Conservation (phyloP, 2,797 vertebrate species). For the Rhincodon typus region DNA sequence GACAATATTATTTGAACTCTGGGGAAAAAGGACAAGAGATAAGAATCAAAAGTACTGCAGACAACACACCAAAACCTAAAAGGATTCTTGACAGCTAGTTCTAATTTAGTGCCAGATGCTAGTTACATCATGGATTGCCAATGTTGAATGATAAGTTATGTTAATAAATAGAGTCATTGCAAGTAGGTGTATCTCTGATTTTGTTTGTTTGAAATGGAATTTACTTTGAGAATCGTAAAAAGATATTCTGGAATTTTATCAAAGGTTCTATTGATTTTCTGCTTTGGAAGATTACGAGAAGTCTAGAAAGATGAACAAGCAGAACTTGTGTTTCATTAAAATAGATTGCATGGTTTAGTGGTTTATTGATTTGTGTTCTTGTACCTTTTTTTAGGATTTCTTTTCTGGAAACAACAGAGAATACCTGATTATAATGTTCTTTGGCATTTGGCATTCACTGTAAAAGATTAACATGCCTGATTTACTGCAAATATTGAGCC, state of each 20-base stretch:
- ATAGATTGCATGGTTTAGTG: not conserved
- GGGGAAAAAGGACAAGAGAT: not conserved
- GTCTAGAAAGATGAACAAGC: not conserved
- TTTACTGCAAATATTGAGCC: not conserved
- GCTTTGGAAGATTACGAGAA: not conserved
- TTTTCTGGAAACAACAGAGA: not conserved
- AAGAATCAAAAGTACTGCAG: not conserved
- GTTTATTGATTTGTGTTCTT: not conserved
- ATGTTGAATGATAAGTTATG: not conserved
- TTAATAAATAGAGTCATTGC: not conserved
- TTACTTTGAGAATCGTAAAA: not conserved
- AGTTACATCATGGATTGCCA: not conserved
- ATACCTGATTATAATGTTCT: not conserved
- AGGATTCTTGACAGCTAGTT: not conserved
- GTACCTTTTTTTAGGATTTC: not conserved
- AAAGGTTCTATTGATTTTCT: not conserved
- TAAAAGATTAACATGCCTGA: not conserved
- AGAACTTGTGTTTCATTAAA: not conserved
- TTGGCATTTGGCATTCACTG: not conserved
- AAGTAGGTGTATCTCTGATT: not conserved
- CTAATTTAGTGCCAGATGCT: not conserved
- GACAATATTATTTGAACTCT: not conserved
- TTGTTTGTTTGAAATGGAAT: not conserved
- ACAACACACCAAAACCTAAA: not conserved
- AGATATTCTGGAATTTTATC: not conserved